Evolutionary conservation across 2,888 invertebrate species (phyloP), one percentile per base, ranked within the genome.

Genomic region (Nomada goodeniana): DNA sequence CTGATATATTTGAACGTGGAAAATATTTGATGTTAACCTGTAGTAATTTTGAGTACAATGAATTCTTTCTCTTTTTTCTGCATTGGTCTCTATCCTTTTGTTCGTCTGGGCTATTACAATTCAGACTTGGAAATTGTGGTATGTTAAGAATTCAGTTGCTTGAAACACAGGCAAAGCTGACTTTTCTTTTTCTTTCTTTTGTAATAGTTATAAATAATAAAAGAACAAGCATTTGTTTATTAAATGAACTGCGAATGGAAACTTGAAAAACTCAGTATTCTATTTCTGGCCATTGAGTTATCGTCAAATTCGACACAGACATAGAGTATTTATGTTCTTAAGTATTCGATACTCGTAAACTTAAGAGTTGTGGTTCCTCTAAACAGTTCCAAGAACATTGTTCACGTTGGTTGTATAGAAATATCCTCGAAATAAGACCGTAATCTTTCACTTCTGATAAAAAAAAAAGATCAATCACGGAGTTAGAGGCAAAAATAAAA

Each of bases 21-120:
- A 73, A 73, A 68, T 57, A 80, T 55, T 63, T 26, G 80, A 63
- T 29, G 57, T 18, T 57, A 59, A 68, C 52, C 72, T 68, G 57
- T 57, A 44, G 36, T 15, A 73, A 73, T 36, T 61, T 47, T 42
- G 42, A 67, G 71, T 29, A 15, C 26, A 61, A 68, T 61, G 20
- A 72, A 80, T 13, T 23, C 42, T 44, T 55, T 11, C 26, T 55
- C 18, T 20, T 44, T 10, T 26, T 60, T 55, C 26, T 20, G 2
- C 20, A 20, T 29, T 53, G 23, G 18, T 53, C 26, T 23, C 36
- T 75, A 2, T 44, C 20, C 44, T 18, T 42, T 59, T n/a, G 44
- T 57, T 52, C 50, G 23, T 65, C 11, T 29, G 44, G 26, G 52
- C 47, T 52, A 64, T 70, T 29, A 59, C 63, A 63, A 47, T 69